Evolutionary conservation across 2,113 vertebrate species (phyloP), one percentile per base, ranked within the genome.

Genomic region (Drymodes brunneopygia): DNA sequence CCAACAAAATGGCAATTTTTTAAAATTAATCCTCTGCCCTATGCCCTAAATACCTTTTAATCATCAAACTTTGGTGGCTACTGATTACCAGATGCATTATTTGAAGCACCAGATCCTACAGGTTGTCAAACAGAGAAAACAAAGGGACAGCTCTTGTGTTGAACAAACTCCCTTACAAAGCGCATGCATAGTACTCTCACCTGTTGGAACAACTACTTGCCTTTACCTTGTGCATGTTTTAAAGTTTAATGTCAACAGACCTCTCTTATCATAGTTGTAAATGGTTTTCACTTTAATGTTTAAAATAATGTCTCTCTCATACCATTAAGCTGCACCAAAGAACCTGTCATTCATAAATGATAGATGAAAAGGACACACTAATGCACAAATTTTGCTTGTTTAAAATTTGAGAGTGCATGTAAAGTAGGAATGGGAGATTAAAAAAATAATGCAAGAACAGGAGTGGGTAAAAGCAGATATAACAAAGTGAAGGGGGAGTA

Each of bases 261-360:
- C 98, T 98, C 98, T 98, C 98, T 98, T 99, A 99, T 98, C 98
- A 98, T 98, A 99, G 98, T 98, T 99, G 99, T 99, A 99, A 99
- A 99, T 99, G 99, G 98, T 99, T 99, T 99, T 98, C 98, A 99
- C 98, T 99, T 99, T 99, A 99, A 99, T 99, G 99, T 99, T 99
- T 99, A 99, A 99, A 99, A 99, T 98, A 98, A 99, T 99, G 98
- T 99, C 98, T 99, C 98, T 98, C 98, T 98, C 98, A 98, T 99
- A 98, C 98, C 98, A 99, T 99, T 99, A 99, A 98, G 98, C 98
- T 98, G 98, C 98, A 97, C 97, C 94, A 73, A 98, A 97, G 96
- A 98, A 98, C 97, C 98, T 98, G 92, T 98, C 97, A 92, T 98
- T 98, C 98, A 99, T 99, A 98, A 99, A 99, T 99, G 98, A 99